Percentiles rank a stretch among this genome's conserved stretches.
Evolutionary conservation across 2,113 vertebrate species (phyloP).

Genomic region (Spilogale gracilis): DNA sequence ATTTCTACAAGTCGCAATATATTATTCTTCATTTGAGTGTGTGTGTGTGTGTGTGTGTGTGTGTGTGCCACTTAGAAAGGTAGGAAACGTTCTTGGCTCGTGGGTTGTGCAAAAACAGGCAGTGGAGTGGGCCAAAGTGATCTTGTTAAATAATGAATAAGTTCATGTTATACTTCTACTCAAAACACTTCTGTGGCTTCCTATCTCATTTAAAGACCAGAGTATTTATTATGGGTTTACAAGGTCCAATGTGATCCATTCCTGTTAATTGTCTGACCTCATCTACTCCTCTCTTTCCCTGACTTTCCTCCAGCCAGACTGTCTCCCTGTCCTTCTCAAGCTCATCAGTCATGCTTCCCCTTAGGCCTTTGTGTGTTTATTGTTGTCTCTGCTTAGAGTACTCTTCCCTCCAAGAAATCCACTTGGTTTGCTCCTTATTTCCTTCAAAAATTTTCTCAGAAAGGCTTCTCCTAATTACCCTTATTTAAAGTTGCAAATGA

Average conservation of each 20-base stretch:
- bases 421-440: background rate
- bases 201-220: background rate
- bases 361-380: background rate
- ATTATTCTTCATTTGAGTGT: background rate
- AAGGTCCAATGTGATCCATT: background rate
- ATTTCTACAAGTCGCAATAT: background rate
- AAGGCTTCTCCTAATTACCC: background rate
- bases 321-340: background rate
- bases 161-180: background rate
- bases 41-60: too few species aligned
- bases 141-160: background rate
- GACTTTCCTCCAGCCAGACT: background rate
- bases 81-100: background rate
- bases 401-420: background rate
- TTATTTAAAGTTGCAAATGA: conserved; percentile 3
- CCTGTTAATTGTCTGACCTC: background rate
- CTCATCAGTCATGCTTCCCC: too few species aligned
- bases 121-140: background rate
- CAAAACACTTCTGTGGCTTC: background rate
- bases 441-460: background rate
- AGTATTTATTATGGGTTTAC: background rate
- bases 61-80: background rate
- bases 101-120: background rate
- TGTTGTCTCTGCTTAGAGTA: background rate
- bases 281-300: background rate